Evolutionary conservation across 2,888 invertebrate species (phyloP).

Genomic region (Tipula helvola): DNA sequence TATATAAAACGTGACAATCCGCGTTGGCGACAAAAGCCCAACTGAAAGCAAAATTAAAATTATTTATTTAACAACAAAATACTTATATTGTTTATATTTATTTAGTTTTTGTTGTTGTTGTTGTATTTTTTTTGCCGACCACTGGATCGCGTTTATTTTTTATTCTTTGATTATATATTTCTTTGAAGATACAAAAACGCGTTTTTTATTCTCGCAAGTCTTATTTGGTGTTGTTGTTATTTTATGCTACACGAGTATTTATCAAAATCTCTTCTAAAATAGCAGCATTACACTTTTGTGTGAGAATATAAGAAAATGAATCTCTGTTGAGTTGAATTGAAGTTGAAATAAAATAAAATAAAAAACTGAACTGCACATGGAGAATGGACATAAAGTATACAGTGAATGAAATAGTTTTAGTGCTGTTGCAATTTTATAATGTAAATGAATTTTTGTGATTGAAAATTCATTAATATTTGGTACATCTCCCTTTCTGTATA

Average conservation of each 20-base stretch:
- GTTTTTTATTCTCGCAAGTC: not conserved
- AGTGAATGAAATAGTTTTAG: not conserved
- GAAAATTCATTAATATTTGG: too few relatives aligned
- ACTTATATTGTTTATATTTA: not conserved
- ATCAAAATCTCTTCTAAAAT: not conserved
- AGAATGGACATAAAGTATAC: not conserved
- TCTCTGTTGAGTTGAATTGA: not conserved
- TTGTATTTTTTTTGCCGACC: not conserved
- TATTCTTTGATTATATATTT: not conserved
- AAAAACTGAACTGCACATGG: not conserved
- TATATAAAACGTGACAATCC: constrained; percentile 27
- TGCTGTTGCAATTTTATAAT: too few relatives aligned
- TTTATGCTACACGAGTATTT: not conserved
- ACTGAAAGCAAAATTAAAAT: constrained; percentile 25
- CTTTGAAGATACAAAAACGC: not conserved
- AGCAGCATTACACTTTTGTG: not conserved
- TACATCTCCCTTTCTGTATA: too few relatives aligned
- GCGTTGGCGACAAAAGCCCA: constrained; percentile 36
- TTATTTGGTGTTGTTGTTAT: not conserved
- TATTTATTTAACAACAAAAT: not conserved
- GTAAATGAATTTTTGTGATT: too few relatives aligned
- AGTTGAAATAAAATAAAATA: not conserved
- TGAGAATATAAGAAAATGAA: not conserved
- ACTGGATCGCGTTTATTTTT: not conserved
- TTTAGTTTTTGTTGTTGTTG: not conserved